Base-by-base conservation (phyloP, 2,888 invertebrate genomes). In the Schrankia costaestrigalis region DNA sequence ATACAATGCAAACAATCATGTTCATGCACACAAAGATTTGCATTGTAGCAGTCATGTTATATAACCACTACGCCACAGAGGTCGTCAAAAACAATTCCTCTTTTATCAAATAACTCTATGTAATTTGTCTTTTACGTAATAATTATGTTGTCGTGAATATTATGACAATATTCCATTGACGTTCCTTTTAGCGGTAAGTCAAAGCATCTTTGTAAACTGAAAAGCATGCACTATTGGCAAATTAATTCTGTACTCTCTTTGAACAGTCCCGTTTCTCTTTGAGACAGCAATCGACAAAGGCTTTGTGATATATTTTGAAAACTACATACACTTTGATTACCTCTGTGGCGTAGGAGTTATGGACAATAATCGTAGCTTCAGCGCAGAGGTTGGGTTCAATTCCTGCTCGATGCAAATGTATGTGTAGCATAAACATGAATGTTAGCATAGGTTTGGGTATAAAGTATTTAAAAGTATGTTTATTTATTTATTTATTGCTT, bases 181-280 rank as follows among this genome's bases (percentile, higher is more conserved):
- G n/a, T n/a, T n/a, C n/a, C n/a, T n/a, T n/a, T n/a, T n/a, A n/a
- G n/a, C n/a, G n/a, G n/a, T n/a, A n/a, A n/a, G 61, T 74, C 71
- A 72, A 74, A 74, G 72, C 61, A 69, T 62, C 71, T 76, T 75
- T 77, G 71, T 70, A 53, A 62, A 51, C 43, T 55, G 56, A 56
- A 64, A 67, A 62, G 67, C 64, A 56, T 56, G 61, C 61, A 67
- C 59, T 71, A 71, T 77, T 71, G 72, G 69, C 69, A 74, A 78
- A 75, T 78, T 80, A 76, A 77, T 79, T 71, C 59, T 52, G 60
- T 59, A 58, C 63, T 62, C 51, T 48, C 49, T 49, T 52, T 45
- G 45, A 50, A 56, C 52, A 54, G 57, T 48, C 56, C 53, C 54
- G 53, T 47, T 62, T 62, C 59, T 62, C 68, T 75, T 72, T 76